A percentile compares a stretch with the other conserved stretches of the same genome.
Evolutionary conservation across 2,797 vertebrate species (phyloP).

Genomic region (Buphagus erythrorhynchus): DNA sequence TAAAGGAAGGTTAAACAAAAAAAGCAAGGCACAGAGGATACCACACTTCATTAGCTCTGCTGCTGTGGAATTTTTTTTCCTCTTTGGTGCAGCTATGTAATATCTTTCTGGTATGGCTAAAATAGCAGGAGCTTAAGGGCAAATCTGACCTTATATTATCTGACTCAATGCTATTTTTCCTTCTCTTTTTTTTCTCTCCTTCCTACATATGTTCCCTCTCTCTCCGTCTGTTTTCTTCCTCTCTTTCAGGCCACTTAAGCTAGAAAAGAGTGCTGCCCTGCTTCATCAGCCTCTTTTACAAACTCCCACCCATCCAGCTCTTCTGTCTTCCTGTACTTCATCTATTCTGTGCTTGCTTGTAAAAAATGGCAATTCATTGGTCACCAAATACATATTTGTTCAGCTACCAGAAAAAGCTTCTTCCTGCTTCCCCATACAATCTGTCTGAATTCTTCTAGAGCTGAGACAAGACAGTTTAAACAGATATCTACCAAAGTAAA

Average conservation of each 20-base stretch:
- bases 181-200: conserved; percentile 42
- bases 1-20: not conserved
- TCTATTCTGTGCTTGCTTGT: not conserved
- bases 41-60: not conserved
- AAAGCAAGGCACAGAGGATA: not conserved
- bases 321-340: not conserved
- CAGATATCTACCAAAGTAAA: not conserved
- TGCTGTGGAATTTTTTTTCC: not conserved
- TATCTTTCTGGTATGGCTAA: not conserved
- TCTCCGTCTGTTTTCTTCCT: conserved; percentile 21
- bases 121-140: conserved; percentile 56
- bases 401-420: not conserved
- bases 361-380: not conserved
- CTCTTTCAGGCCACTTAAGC: conserved; percentile 16
- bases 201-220: conserved; percentile 48
- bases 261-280: not conserved
- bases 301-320: conserved; percentile 29
- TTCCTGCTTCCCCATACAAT: not conserved
- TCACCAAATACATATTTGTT: not conserved
- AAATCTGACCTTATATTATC: conserved; percentile 55
- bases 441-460: not conserved
- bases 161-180: conserved; percentile 25
- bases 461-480: not conserved
- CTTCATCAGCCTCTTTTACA: conserved; percentile 14
- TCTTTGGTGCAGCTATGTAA: not conserved